phyloP scores from a whole-genome alignment of 1,140 invertebrate species.

The Carposina sasakii region DNA sequence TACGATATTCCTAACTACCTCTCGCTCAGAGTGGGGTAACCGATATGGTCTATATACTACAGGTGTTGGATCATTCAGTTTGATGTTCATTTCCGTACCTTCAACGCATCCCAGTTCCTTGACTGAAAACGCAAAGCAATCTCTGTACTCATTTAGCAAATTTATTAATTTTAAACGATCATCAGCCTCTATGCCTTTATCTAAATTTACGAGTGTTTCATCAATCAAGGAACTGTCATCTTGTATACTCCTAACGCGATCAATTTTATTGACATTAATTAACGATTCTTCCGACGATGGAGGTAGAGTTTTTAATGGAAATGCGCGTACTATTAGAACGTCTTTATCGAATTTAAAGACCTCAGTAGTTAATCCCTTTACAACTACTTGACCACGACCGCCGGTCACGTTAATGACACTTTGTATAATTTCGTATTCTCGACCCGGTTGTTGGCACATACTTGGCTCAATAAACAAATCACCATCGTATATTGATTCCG shows the following conservation, averaged over 20 bases:
- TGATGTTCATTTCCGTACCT: constrained; percentile 21
- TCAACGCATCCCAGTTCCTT: constrained; percentile 18
- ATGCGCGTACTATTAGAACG: neutral
- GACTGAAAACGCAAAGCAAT: constrained; percentile 26
- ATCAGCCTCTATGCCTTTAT: no score
- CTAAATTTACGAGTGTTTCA: no score
- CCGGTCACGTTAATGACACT: constrained; percentile 1
- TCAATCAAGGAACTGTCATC: neutral
- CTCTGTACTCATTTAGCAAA: constrained; percentile 19
- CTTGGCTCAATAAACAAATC: neutral
- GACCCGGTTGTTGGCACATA: neutral
- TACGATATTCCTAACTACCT: constrained; percentile 2
- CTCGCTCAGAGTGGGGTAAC: constrained; percentile 6
- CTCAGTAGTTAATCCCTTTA: neutral
- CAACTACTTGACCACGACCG: constrained; percentile 6
- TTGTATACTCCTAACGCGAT: neutral
- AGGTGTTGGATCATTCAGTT: constrained; percentile 18
- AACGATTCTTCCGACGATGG: neutral
- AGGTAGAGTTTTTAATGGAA: neutral
- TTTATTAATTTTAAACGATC: neutral
- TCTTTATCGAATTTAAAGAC: neutral
- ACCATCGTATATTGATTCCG: neutral
- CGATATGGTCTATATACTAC: constrained; percentile 24
- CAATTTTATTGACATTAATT: neutral
- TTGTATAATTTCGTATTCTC: constrained; percentile 1